Evolutionary conservation across 2,797 vertebrate genomes (phyloP).

Genomic region (Florisuga fusca): DNA sequence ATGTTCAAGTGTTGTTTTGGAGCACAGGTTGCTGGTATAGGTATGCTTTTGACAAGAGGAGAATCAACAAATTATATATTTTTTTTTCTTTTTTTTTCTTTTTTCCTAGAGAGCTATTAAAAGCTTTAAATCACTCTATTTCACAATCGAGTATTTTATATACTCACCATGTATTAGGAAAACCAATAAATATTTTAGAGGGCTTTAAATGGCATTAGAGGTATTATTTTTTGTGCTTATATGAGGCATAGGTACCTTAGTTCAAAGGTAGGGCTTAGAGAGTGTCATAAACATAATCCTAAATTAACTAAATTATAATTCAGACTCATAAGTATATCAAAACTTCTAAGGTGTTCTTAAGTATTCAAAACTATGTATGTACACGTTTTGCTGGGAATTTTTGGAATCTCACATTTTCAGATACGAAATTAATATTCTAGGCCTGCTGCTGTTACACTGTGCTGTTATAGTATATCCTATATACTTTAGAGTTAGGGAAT

Average conservation of each 20-base stretch:
- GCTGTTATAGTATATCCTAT: background rate
- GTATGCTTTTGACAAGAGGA: background rate
- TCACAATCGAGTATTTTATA: conserved; percentile 46
- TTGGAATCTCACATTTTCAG: background rate
- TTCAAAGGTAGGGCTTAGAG: conserved; percentile 59
- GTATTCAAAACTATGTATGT: background rate
- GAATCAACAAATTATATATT: background rate
- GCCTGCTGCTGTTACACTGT: background rate
- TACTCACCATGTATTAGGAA: conserved; percentile 42
- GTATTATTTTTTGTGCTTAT: conserved; percentile 61
- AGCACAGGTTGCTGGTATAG: background rate
- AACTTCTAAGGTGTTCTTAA: background rate
- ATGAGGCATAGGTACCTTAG: conserved; percentile 49
- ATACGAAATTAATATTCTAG: background rate
- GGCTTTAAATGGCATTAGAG: conserved; percentile 63
- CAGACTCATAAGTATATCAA: conserved; percentile 1
- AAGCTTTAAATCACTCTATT: conserved; percentile 2
- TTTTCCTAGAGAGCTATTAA: conserved; percentile 6
- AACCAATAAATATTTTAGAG: conserved; percentile 70
- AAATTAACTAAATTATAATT: conserved; percentile 57
- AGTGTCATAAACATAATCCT: conserved; percentile 59
- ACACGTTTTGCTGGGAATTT: background rate
- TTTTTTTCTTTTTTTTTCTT: background rate
- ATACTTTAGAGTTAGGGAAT: background rate
- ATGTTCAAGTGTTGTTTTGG: background rate